Evolutionary conservation across 2,113 vertebrate genomes (phyloP).

Genomic region (Tretioscincus oriximinensis): DNA sequence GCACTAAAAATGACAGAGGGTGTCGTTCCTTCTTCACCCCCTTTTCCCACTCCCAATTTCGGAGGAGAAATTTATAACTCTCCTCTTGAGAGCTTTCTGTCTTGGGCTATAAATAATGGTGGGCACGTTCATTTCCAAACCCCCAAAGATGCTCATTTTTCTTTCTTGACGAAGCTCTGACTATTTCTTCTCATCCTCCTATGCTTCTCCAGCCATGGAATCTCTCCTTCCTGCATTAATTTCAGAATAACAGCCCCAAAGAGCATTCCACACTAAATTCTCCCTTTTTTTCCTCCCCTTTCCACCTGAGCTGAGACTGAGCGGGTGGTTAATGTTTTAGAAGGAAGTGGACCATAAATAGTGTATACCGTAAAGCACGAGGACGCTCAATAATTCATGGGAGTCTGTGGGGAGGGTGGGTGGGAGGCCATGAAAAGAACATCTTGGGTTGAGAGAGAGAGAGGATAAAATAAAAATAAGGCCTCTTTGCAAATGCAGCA

Average conservation of each 20-base stretch:
- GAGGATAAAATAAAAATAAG: neutral
- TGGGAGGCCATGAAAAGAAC: neutral
- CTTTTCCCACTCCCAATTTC: neutral
- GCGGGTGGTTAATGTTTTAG: neutral
- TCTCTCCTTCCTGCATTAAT: neutral
- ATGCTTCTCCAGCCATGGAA: neutral
- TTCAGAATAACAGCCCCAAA: neutral
- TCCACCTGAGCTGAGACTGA: neutral
- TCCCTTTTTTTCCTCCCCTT: neutral
- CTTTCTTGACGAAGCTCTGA: neutral
- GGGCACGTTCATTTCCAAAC: neutral
- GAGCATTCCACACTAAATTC: neutral
- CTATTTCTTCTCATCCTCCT: no score
- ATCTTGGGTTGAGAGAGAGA: no score
- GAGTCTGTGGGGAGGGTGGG: neutral
- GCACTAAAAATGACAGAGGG: no score
- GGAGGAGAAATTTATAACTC: neutral
- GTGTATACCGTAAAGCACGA: neutral
- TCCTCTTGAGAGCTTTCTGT: neutral
- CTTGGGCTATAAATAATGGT: neutral
- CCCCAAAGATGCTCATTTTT: neutral
- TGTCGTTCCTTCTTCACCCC: no score
- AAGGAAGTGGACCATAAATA: neutral
- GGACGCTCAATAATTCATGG: conserved; percentile 7
- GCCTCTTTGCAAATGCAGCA: no score